These are phyloP conservation scores for Drosophila hydei DNA, from an alignment of 1,140 invertebrate genomes.

Conservation along the genomic window DNA sequence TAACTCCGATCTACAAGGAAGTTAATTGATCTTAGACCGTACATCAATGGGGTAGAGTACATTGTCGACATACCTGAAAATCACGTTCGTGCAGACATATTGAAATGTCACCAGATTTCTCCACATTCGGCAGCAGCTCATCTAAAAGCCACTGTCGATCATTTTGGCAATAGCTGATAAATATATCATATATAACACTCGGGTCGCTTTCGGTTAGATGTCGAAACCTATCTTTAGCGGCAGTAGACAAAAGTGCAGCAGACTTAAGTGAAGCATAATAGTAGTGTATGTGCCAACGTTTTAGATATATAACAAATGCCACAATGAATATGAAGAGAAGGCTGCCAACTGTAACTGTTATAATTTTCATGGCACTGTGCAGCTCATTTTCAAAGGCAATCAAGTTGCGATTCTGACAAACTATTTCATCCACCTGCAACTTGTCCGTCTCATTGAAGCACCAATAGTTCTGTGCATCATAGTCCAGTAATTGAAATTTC, in stretches of 20 bases:
- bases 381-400: conserved; percentile 43
- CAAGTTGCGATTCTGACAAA: conserved; percentile 45
- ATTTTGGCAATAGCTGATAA: conserved; percentile 87
- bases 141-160: conserved; percentile 87
- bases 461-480: conserved; percentile 72
- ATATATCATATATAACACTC: conserved; percentile 85
- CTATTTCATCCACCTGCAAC: conserved; percentile 58
- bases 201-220: conserved; percentile 51
- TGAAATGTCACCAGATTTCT: conserved; percentile 85
- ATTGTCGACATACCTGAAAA: conserved; percentile 85
- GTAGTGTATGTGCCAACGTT: conserved; percentile 85
- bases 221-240: conserved; percentile 62
- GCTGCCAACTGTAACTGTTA: conserved; percentile 53
- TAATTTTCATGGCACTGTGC: conserved; percentile 39
- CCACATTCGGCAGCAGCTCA: conserved; percentile 86
- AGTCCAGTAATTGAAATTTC: conserved; percentile 80
- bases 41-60: neutral
- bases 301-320: conserved; percentile 83
- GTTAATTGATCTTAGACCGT: neutral
- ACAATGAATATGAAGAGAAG: conserved; percentile 72
- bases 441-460: conserved; percentile 77
- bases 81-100: conserved; percentile 88
- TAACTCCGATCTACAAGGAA: conserved; percentile 85
- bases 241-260: conserved; percentile 83
- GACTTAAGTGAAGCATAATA: conserved; percentile 85